These are phyloP conservation scores for Seriola rivoliana DNA, from an alignment of 2,113 vertebrate genomes.

Conservation along the genomic window DNA sequence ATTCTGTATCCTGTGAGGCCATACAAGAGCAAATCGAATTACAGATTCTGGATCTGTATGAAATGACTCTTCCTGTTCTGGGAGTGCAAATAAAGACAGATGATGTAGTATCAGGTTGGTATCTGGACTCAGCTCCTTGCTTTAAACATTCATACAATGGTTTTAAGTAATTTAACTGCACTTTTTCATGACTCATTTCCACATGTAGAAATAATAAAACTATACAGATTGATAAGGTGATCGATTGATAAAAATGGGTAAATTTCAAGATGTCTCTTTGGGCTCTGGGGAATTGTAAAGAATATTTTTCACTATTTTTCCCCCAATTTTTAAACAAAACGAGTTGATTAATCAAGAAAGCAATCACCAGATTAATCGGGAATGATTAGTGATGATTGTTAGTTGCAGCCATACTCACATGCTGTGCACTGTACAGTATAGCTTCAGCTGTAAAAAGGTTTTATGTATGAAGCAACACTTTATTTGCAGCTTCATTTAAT, in stretches of 20 bases:
- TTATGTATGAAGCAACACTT: not conserved
- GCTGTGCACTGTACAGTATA: not conserved
- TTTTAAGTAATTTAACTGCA: not conserved
- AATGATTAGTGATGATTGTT: not conserved
- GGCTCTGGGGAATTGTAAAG: not conserved
- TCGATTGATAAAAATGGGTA: too few species aligned
- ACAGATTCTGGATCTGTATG: slow-evolving; percentile 12
- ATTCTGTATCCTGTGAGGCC: slow-evolving; percentile 24
- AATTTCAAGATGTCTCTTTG: too few species aligned
- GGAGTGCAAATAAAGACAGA: slow-evolving; percentile 9
- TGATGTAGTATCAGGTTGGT: not conserved
- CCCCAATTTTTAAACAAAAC: not conserved
- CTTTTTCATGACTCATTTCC: not conserved
- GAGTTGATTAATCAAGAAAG: not conserved
- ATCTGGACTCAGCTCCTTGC: not conserved
- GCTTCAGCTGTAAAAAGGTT: not conserved
- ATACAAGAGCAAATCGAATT: slow-evolving; percentile 35
- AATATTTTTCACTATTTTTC: not conserved
- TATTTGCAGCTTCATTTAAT: not conserved
- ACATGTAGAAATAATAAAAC: not conserved
- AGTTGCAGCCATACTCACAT: not conserved
- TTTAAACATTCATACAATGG: not conserved
- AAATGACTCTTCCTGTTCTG: slow-evolving; percentile 2
- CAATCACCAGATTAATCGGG: not conserved
- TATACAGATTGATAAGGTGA: not conserved